Evolutionary conservation across 1,140 invertebrate genomes (phyloP).

Genomic region (Helicorthomorpha holstii): DNA sequence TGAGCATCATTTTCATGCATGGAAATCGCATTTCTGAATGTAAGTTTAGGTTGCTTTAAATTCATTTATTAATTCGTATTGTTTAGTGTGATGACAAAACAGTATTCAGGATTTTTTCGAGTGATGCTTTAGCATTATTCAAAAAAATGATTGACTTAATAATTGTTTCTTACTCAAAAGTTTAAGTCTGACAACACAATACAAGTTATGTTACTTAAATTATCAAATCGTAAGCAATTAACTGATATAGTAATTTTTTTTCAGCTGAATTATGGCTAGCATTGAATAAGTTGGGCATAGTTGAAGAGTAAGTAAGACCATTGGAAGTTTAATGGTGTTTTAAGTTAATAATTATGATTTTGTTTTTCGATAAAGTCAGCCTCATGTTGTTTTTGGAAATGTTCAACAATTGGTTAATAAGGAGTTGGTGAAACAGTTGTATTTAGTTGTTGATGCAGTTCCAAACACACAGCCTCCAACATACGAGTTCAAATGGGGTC

Average conservation of each 20-base stretch:
- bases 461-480: background rate
- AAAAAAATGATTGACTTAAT: background rate
- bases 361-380: too few species aligned
- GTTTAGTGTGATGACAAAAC: background rate
- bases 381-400: background rate
- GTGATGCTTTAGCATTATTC: background rate
- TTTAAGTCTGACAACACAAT: background rate
- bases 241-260: background rate
- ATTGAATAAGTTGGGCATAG: background rate
- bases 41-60: background rate
- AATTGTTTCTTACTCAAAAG: slow-evolving; percentile 1
- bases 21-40: background rate
- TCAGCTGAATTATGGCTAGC: background rate
- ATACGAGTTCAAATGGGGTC: background rate
- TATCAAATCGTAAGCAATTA: background rate
- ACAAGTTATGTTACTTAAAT: background rate
- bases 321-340: background rate
- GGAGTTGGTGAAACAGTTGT: background rate
- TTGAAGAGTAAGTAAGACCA: background rate
- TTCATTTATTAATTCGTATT: background rate
- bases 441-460: background rate
- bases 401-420: background rate
- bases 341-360: background rate
- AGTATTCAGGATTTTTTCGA: background rate
- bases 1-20: background rate